Percentiles rank a stretch among this genome's conserved stretches.
phyloP scores from a whole-genome alignment of 2,113 vertebrate species.

The Pollachius pollachius region DNA sequence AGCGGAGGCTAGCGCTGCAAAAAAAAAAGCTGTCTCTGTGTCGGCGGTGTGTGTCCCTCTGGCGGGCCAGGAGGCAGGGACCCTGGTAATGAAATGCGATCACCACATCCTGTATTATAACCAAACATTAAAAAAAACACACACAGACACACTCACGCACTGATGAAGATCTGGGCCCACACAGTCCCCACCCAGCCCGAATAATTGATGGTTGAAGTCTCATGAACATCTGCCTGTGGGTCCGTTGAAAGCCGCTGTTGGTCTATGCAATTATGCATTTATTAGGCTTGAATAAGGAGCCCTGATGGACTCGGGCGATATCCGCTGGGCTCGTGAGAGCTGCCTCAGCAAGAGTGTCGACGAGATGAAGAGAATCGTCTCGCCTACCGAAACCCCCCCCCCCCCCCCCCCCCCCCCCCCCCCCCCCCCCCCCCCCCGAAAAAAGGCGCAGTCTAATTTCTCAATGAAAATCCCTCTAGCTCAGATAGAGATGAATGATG shows the following conservation, averaged over 20 bases:
- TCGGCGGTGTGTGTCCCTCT: slow-evolving; percentile 66
- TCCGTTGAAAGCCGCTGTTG: slow-evolving; percentile 21
- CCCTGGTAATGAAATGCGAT: slow-evolving; percentile 64
- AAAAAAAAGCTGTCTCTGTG: slow-evolving; percentile 57
- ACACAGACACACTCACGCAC: background rate
- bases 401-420: too few species aligned
- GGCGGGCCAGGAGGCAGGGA: slow-evolving; percentile 39
- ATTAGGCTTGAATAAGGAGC: slow-evolving; percentile 46
- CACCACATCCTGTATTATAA: slow-evolving; percentile 53
- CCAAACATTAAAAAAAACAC: slow-evolving; percentile 40
- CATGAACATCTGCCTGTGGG: slow-evolving; percentile 46
- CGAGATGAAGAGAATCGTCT: slow-evolving; percentile 37
- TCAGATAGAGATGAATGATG: background rate
- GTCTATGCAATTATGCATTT: slow-evolving; percentile 46
- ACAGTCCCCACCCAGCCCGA: slow-evolving; percentile 2
- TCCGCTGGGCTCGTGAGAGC: slow-evolving; percentile 25
- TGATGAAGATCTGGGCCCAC: slow-evolving; percentile 45
- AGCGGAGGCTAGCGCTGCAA: slow-evolving; percentile 60
- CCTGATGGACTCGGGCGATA: slow-evolving; percentile 34
- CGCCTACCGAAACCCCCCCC: background rate
- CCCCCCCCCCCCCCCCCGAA: background rate
- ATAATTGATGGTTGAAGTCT: slow-evolving; percentile 35
- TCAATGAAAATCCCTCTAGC: background rate
- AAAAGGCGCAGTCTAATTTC: background rate
- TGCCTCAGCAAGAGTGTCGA: slow-evolving; percentile 18